Evolutionary conservation across 2,113 vertebrate species (phyloP), one percentile per base, ranked within the genome.

Genomic region (Colistium nudipinnis): DNA sequence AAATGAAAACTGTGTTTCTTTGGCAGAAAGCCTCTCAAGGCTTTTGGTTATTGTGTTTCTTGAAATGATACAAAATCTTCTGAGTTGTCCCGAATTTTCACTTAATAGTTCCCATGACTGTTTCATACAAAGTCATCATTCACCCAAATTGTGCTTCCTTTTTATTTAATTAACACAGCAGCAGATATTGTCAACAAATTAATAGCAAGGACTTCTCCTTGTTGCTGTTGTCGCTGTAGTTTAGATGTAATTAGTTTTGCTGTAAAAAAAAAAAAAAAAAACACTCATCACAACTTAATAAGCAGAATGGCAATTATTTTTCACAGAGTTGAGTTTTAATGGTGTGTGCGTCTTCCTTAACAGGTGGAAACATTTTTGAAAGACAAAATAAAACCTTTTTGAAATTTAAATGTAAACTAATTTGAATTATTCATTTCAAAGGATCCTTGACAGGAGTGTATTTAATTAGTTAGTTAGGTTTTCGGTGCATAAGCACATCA

Each of bases 241-340:
- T 27, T 12, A 28, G 24, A 43, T 55, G 7, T 60, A 36, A 56
- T 77, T 76, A 65, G 60, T 56, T 74, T 68, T 45, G 30, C 68
- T 53, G 30, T 48, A 62, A 71, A 4, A 47, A 27, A 27, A 45
- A 63, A 61, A 33, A 41, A 33, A 48, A 31, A 45, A 35, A 19
- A 43, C 24, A 55, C 14, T 31, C 48, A 19, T 24, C 49, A 14
- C 39, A 44, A 16, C 22, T 0, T 77, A 68, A 73, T 52, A 47
- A 65, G 45, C 43, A 41, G 25, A 64, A 55, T 11, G 5, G 13
- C 38, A 67, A 71, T 69, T 63, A 69, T 47, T 51, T 24, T 22
- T 36, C 35, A 20, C 45, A 48, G 19, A 28, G 17, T 7, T 14
- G 16, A 45, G 19, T 35, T 19, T 8, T 38, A 66, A 59, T 39